Evolutionary conservation across 2,113 vertebrate species (phyloP).

Genomic region (Castor canadensis): DNA sequence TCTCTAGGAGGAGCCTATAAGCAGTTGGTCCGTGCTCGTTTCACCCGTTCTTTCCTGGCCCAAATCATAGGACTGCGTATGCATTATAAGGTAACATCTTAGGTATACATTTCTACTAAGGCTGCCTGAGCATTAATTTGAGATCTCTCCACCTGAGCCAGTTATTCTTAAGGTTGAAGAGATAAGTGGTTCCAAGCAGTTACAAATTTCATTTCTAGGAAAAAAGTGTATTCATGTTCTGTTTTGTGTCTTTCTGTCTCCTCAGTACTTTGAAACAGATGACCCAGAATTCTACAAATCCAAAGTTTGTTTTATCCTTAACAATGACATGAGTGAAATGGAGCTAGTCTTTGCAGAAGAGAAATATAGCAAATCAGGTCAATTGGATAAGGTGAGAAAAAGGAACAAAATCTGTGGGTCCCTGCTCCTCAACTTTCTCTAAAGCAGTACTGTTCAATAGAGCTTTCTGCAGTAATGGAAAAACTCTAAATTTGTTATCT

Average conservation of each 20-base stretch:
- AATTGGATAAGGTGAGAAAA: constrained; percentile 95
- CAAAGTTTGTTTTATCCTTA: constrained; percentile 98
- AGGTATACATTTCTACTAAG: not conserved
- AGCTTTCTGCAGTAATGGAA: not conserved
- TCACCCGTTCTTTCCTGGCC: constrained; percentile 97
- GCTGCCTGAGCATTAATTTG: not conserved
- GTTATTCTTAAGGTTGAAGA: not conserved
- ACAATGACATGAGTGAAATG: constrained; percentile 99
- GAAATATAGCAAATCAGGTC: constrained; percentile 96
- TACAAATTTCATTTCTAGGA: constrained; percentile 20
- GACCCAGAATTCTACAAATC: constrained; percentile 99
- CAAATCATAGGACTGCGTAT: constrained; percentile 98
- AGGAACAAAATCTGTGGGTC: not conserved
- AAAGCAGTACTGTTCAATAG: not conserved
- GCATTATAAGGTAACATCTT: constrained; percentile 95
- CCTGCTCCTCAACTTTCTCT: not conserved
- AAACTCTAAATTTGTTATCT: not conserved
- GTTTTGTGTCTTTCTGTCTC: constrained; percentile 66
- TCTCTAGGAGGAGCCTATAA: constrained; percentile 96
- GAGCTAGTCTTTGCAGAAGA: constrained; percentile 98
- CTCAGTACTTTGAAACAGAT: constrained; percentile 97
- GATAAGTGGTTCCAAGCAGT: not conserved
- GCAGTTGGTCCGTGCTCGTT: constrained; percentile 96
- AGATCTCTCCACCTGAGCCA: not conserved
- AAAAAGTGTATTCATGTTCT: not conserved